phyloP scores from a whole-genome alignment of 2,888 invertebrate species.

The Heliconius hortense region DNA sequence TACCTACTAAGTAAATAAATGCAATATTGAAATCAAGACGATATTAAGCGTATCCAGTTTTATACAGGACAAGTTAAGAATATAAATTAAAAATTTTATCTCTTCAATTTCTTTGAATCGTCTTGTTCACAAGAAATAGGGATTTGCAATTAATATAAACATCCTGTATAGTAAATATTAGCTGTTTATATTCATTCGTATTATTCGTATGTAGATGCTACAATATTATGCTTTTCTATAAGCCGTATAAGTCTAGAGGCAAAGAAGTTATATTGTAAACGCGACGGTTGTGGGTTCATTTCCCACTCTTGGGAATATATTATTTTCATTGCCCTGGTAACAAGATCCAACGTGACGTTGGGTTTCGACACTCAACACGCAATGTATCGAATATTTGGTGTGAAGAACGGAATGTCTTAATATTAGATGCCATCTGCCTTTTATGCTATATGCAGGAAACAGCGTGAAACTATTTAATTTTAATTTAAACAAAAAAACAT shows the following conservation, averaged over 20 bases:
- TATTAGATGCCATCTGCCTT: not conserved
- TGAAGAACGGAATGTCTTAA: not conserved
- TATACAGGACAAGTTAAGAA: slow-evolving; percentile 29
- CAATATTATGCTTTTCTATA: not conserved
- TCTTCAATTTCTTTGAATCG: slow-evolving; percentile 38
- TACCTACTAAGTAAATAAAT: not conserved
- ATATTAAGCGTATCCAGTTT: slow-evolving; percentile 21
- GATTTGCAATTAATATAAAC: slow-evolving; percentile 14
- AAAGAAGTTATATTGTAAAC: not conserved
- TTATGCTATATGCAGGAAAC: not conserved
- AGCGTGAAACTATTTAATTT: not conserved
- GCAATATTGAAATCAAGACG: slow-evolving; percentile 5
- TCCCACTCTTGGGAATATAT: not conserved
- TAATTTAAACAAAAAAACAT: not conserved
- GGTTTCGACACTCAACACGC: not conserved
- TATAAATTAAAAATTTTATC: slow-evolving; percentile 35
- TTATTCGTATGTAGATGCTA: not conserved
- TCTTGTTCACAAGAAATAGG: slow-evolving; percentile 34
- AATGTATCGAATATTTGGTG: too few relatives aligned
- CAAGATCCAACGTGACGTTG: not conserved
- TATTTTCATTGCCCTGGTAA: not conserved
- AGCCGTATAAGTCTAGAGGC: not conserved
- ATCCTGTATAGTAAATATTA: not conserved
- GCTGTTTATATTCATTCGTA: not conserved
- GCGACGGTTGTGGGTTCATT: not conserved